phyloP scores from a whole-genome alignment of 2,113 vertebrate genomes.

The Ptilonorhynchus violaceus region DNA sequence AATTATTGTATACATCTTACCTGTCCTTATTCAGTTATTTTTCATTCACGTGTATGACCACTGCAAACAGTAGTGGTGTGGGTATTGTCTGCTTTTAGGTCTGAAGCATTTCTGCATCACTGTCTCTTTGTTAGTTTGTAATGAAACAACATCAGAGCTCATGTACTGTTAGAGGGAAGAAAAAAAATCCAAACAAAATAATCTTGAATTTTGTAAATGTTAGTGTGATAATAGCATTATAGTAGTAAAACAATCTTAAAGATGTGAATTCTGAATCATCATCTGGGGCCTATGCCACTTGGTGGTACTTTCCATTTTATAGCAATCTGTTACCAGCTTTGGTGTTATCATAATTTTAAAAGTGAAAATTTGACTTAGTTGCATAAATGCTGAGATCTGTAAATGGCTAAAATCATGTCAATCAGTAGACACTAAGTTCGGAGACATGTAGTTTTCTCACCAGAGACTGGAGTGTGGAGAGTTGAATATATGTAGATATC shows the following conservation, averaged over 20 bases:
- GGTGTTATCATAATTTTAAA: neutral
- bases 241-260: neutral
- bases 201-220: neutral
- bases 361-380: neutral
- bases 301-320: neutral
- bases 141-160: neutral
- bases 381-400: neutral
- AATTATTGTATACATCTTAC: neutral
- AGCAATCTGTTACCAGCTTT: neutral
- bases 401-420: neutral
- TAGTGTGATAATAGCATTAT: neutral
- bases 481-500: neutral
- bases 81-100: neutral
- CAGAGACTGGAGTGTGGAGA: neutral
- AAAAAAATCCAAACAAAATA: neutral
- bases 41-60: fast-evolving
- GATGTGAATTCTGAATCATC: neutral
- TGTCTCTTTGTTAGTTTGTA: neutral
- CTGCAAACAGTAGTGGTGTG: neutral
- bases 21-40: neutral
- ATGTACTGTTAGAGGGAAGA: neutral
- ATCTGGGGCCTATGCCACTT: neutral
- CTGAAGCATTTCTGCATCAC: neutral
- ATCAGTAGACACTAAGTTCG: neutral
- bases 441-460: neutral